A percentile compares a stretch with the other conserved stretches of the same genome.
phyloP scores from a whole-genome alignment of 1,140 invertebrate genomes.

The Pseudachorutes palmiensis region DNA sequence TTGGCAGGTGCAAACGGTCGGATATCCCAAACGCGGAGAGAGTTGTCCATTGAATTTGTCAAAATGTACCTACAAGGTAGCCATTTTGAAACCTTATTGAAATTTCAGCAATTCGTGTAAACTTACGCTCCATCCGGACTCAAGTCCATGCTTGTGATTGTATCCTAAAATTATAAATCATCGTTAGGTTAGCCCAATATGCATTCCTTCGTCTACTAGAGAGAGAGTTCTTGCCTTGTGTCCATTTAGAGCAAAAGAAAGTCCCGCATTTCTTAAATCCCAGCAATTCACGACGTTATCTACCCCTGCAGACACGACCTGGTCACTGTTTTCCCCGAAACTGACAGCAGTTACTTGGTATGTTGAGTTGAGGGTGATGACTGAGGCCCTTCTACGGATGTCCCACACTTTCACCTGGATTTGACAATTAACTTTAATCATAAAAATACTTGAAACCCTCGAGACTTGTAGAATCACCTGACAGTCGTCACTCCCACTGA shows the following conservation, averaged over 20 bases:
- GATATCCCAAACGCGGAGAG: constrained; percentile 55
- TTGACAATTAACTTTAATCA: constrained; percentile 48
- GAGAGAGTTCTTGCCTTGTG: too few relatives aligned
- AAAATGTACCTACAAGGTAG: constrained; percentile 9
- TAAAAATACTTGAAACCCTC: constrained; percentile 44
- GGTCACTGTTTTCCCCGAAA: constrained; percentile 93
- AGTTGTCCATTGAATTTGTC: constrained; percentile 10
- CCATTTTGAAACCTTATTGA: background rate
- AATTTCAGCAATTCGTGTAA: background rate
- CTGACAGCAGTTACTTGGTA: constrained; percentile 83
- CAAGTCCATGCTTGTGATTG: constrained; percentile 82
- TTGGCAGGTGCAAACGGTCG: constrained; percentile 82
- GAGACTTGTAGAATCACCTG: constrained; percentile 87
- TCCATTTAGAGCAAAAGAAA: constrained; percentile 73
- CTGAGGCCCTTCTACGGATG: constrained; percentile 66
- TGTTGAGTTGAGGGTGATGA: constrained; percentile 67
- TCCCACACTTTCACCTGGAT: constrained; percentile 49
- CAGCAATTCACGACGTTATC: constrained; percentile 98
- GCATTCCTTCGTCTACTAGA: too few relatives aligned
- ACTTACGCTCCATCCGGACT: constrained; percentile 82
- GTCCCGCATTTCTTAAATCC: constrained; percentile 86
- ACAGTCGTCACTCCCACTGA: constrained; percentile 91
- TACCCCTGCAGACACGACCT: constrained; percentile 80
- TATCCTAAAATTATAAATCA: too few relatives aligned
- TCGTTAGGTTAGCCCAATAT: too few relatives aligned